Base-by-base conservation (phyloP, 2,888 invertebrate species). In the Arge pagana region DNA sequence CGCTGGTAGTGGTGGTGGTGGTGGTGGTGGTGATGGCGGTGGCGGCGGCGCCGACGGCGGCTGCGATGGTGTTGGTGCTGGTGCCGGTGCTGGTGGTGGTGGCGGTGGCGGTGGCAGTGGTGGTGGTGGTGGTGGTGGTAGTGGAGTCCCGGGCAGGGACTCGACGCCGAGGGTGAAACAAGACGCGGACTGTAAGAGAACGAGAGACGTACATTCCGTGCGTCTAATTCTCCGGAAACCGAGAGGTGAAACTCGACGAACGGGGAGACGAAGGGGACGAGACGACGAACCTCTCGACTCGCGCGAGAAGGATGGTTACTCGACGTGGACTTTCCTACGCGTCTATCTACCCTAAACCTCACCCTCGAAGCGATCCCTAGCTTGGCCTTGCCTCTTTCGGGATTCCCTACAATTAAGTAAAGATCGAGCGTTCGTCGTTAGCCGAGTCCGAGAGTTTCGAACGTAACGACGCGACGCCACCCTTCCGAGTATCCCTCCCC, bases 331-430 rank as follows among this genome's bases (percentile, higher is more conserved):
- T 49, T 56, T 18, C 33, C 21, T 26, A 41, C 43, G 43, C 43
- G 48, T 43, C 43, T 21, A 35, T n/a, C n/a, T n/a, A n/a, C n/a
- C n/a, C n/a, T n/a, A n/a, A n/a, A n/a, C n/a, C n/a, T n/a, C n/a
- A n/a, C n/a, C n/a, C n/a, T n/a, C n/a, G n/a, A n/a, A n/a, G n/a
- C n/a, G n/a, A n/a, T 26, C 4, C 26, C 24, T 26, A 26, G 6
- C 26, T 21, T 40, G 24, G 13, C 15, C 39, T 23, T 39, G 7
- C 40, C 26, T 57, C 59, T 58, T 51, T 54, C 43, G 48, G 68
- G 69, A 71, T 69, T 68, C 65, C 66, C 67, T n/a, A 62, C 69
- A 70, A 71, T 71, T 71, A 70, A 68, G 68, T 62, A 62, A 69
- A 65, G 65, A 63, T 62, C 56, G 67, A 70, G 66, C 60, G 64